phyloP scores from a whole-genome alignment of 2,888 invertebrate species.

The Nephrotoma guestfalica region DNA sequence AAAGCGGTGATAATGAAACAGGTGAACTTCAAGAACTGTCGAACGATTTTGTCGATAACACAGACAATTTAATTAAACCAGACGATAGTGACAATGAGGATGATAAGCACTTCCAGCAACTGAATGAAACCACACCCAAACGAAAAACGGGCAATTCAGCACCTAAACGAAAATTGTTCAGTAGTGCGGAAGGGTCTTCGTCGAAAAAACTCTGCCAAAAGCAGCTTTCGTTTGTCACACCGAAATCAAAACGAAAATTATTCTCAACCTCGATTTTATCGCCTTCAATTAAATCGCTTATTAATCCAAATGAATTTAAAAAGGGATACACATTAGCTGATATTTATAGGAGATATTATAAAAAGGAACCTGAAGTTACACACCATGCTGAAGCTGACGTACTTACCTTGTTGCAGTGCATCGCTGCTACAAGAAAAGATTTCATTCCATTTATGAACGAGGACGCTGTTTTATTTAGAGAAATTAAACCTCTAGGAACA shows the following conservation, averaged over 20 bases:
- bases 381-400: conserved; percentile 60
- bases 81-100: conserved; percentile 13
- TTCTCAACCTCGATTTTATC: background rate
- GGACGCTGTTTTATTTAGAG: background rate
- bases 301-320: conserved; percentile 10
- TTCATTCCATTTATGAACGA: background rate
- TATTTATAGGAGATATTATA: conserved; percentile 40
- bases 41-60: conserved; percentile 22
- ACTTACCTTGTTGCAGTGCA: conserved; percentile 31
- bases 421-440: background rate
- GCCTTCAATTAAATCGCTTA: background rate
- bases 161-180: background rate
- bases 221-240: background rate
- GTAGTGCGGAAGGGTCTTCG: background rate
- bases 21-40: conserved; percentile 31
- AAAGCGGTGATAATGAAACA: background rate
- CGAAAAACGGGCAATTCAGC: conserved; percentile 17
- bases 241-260: background rate
- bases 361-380: conserved; percentile 30
- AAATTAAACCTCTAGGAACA: background rate
- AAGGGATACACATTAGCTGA: conserved; percentile 37
- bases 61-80: conserved; percentile 18
- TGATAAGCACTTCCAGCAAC: conserved; percentile 21
- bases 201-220: too few species aligned
- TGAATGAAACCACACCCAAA: conserved; percentile 40